Conservation (phyloP, 2,888 invertebrate genomes). For the Nymphalis polychloros region DNA sequence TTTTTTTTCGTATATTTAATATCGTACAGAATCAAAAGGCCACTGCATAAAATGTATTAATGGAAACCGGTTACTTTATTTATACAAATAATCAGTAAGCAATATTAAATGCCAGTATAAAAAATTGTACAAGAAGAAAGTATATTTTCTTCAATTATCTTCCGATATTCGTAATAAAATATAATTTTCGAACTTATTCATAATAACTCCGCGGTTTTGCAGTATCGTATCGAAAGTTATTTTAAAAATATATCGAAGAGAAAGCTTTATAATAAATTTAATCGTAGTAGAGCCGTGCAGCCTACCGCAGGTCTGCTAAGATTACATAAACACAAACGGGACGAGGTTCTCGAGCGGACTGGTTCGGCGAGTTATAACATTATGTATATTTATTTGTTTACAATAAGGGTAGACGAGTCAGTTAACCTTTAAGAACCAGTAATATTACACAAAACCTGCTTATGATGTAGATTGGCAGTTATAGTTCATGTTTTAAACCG, state of each 20-base stretch:
- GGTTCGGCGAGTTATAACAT: conserved; percentile 30
- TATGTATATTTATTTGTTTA: conserved; percentile 32
- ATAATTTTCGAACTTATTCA: no score
- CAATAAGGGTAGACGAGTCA: conserved; percentile 35
- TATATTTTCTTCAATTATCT: no score
- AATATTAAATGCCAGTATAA: no score
- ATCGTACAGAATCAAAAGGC: no score
- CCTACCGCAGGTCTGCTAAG: conserved; percentile 30
- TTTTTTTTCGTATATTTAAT: no score
- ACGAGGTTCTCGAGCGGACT: conserved; percentile 31
- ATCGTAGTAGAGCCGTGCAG: conserved; percentile 5
- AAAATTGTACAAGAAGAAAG: no score
- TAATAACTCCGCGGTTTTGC: background rate
- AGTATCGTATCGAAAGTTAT: background rate
- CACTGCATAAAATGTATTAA: no score
- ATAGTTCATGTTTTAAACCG: background rate
- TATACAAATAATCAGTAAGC: no score
- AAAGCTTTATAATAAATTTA: conserved; percentile 12
- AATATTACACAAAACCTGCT: conserved; percentile 26
- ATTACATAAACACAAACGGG: conserved; percentile 39
- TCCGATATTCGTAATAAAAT: no score
- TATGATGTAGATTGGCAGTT: conserved; percentile 10
- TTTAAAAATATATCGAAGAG: conserved; percentile 6
- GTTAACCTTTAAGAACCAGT: conserved; percentile 35
- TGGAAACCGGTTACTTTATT: no score